These are phyloP conservation scores for Eublepharis macularius DNA, from an alignment of 2,113 vertebrate genomes.

Conservation along the genomic window DNA sequence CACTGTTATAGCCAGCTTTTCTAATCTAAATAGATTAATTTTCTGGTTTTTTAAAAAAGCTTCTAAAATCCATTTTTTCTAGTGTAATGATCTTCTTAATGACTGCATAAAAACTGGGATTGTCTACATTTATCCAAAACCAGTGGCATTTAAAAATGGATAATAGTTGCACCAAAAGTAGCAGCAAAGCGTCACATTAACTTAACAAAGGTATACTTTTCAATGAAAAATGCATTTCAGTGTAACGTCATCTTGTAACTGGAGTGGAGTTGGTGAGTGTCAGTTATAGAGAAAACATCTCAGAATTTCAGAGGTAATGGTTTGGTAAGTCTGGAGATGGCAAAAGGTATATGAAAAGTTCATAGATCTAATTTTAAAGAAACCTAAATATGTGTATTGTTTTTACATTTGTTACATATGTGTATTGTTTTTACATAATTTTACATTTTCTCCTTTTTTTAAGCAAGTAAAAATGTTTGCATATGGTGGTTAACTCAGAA, in stretches of 20 bases:
- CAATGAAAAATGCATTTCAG: neutral
- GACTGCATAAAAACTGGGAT: neutral
- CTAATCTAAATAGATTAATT: neutral
- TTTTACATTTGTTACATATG: neutral
- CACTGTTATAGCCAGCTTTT: neutral
- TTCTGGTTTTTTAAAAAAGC: neutral
- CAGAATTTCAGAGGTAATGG: neutral
- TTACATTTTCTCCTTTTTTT: neutral
- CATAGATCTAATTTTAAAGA: neutral
- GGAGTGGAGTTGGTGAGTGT: neutral
- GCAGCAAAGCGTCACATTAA: neutral
- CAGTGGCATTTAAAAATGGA: conserved; percentile 23
- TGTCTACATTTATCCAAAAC: neutral
- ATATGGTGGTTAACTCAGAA: neutral
- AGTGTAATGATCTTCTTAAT: neutral
- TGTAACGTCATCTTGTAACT: neutral
- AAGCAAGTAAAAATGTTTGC: neutral
- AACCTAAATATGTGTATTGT: neutral
- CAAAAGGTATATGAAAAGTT: neutral
- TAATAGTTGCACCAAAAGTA: neutral
- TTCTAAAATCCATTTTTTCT: neutral
- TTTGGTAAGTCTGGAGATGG: accelerated
- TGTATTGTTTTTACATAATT: neutral
- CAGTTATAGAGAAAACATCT: accelerated
- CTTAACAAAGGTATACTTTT: neutral